phyloP scores from a whole-genome alignment of 2,888 invertebrate genomes.

The Hirtodrosophila alboralis region DNA sequence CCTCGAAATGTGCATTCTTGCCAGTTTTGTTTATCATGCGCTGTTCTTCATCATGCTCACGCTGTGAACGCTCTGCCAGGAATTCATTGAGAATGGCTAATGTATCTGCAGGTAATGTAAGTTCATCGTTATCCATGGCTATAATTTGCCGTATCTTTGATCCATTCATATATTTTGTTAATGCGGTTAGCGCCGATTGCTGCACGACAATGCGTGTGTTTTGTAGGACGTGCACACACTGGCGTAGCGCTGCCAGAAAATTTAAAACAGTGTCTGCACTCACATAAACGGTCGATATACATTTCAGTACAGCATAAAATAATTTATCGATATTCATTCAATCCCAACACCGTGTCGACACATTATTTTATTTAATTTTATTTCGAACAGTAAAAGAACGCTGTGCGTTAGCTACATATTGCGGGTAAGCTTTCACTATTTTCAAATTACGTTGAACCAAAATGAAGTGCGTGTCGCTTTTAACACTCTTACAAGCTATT shows the following conservation, averaged over 20 bases:
- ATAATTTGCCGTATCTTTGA: background rate
- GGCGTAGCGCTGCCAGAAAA: background rate
- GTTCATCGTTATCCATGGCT: slow-evolving; percentile 85
- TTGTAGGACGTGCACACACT: slow-evolving; percentile 33
- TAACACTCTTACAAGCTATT: background rate
- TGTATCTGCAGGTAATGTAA: slow-evolving; percentile 88
- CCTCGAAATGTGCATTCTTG: slow-evolving; percentile 87
- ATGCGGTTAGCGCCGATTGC: slow-evolving; percentile 1
- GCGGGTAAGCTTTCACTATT: slow-evolving; percentile 31
- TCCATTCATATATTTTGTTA: slow-evolving; percentile 11
- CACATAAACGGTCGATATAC: slow-evolving; percentile 25
- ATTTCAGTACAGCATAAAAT: background rate
- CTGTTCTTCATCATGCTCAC: slow-evolving; percentile 86
- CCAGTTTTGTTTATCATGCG: slow-evolving; percentile 77
- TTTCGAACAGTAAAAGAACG: slow-evolving; percentile 34
- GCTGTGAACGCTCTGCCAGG: slow-evolving; percentile 88
- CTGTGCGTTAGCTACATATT: slow-evolving; percentile 21
- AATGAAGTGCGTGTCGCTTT: background rate
- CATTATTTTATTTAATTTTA: slow-evolving; percentile 45
- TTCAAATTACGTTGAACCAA: background rate
- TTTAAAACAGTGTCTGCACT: background rate
- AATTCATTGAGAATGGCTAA: slow-evolving; percentile 91
- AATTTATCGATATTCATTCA: slow-evolving; percentile 33
- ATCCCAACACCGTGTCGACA: slow-evolving; percentile 42
- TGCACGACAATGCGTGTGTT: slow-evolving; percentile 4